Conservation (phyloP, 1,140 invertebrate genomes). For the Bombus soroeensis region DNA sequence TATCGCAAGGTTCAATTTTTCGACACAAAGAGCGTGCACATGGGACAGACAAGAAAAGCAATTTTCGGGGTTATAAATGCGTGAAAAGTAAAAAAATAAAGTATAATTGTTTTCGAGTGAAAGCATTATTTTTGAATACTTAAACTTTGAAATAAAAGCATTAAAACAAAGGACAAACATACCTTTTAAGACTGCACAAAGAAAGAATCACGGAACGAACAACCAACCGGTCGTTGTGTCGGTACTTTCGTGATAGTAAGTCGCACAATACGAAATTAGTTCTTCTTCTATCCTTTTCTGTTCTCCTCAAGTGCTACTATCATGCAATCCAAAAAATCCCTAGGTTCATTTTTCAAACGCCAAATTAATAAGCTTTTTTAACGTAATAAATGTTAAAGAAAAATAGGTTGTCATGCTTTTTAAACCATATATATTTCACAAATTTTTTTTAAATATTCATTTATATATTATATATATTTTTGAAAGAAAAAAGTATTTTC, state of each 20-base stretch:
- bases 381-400: background rate
- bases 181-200: slow-evolving; percentile 55
- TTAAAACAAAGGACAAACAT: background rate
- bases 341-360: background rate
- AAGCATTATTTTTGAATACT: background rate
- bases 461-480: background rate
- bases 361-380: background rate
- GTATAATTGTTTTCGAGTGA: background rate
- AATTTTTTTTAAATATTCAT: background rate
- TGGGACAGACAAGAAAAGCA: slow-evolving; percentile 39
- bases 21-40: slow-evolving; percentile 44
- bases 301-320: background rate
- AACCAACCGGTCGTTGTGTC: slow-evolving; percentile 60
- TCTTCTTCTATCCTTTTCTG: slow-evolving; percentile 38
- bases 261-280: slow-evolving; percentile 48
- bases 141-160: background rate
- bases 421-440: background rate
- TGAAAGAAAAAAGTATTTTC: background rate
- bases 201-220: slow-evolving; percentile 52
- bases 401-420: background rate
- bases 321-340: slow-evolving; percentile 20
- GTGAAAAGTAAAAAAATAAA: background rate
- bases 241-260: slow-evolving; percentile 39
- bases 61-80: slow-evolving; percentile 41
- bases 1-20: background rate